A percentile compares a stretch with the other conserved stretches of the same genome.
These are phyloP conservation scores for Callionymus lyra DNA, from an alignment of 2,113 vertebrate genomes.

Conservation along the genomic window DNA sequence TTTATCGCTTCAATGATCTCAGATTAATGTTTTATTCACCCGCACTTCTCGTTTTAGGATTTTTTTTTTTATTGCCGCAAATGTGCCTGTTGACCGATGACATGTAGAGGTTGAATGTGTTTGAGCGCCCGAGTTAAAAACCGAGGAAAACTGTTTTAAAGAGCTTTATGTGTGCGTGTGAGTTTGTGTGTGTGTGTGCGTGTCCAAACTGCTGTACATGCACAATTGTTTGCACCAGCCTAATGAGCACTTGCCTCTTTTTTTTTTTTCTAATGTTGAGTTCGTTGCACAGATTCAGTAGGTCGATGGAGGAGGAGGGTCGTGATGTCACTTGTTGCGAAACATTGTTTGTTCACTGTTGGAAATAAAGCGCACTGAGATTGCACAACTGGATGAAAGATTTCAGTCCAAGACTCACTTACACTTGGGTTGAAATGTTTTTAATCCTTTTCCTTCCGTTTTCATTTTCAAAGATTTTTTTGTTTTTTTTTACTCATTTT, in stretches of 20 bases:
- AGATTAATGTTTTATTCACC: too few relatives aligned
- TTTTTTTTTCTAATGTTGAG: conserved; percentile 21
- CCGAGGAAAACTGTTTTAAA: too few relatives aligned
- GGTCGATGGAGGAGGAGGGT: neutral
- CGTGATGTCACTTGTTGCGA: conserved; percentile 1
- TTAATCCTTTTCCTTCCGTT: too few relatives aligned
- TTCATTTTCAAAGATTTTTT: too few relatives aligned
- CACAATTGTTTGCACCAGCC: conserved; percentile 30
- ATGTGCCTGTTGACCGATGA: conserved; percentile 35
- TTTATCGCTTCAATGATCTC: too few relatives aligned
- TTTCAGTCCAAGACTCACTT: conserved; percentile 3
- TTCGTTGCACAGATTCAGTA: conserved; percentile 52
- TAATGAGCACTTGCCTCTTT: conserved; percentile 35
- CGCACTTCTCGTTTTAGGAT: too few relatives aligned
- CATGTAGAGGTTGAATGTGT: too few relatives aligned
- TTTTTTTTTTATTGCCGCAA: neutral
- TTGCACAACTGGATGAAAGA: neutral
- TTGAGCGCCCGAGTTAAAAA: too few relatives aligned
- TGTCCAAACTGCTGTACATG: conserved; percentile 35
- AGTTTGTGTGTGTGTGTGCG: conserved; percentile 11
- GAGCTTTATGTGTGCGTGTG: conserved; percentile 10
- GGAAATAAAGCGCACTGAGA: conserved; percentile 2
- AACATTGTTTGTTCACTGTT: neutral
- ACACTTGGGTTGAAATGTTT: neutral
- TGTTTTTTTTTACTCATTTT: too few relatives aligned